Evolutionary conservation across 2,113 vertebrate genomes (phyloP).

Genomic region (Cygnus buccinator): DNA sequence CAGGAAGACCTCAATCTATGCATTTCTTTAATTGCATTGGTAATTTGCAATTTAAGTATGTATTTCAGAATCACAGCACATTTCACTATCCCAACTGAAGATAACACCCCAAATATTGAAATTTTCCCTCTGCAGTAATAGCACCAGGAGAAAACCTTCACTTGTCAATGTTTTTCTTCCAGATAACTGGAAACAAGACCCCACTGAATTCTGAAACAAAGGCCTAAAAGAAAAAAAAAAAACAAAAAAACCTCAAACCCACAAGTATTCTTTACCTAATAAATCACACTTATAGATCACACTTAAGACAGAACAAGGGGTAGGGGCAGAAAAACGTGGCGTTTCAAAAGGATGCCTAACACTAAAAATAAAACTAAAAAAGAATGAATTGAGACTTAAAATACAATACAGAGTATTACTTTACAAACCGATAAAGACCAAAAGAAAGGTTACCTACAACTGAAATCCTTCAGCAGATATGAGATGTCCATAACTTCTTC

Average conservation of each 20-base stretch:
- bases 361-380: background rate
- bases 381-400: background rate
- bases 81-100: background rate
- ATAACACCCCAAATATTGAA: background rate
- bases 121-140: background rate
- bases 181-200: background rate
- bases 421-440: background rate
- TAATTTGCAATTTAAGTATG: conserved; percentile 14
- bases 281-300: background rate
- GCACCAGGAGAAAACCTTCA: background rate
- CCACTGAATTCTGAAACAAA: background rate
- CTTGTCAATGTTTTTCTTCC: background rate
- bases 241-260: background rate
- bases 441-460: background rate
- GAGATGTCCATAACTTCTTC: background rate
- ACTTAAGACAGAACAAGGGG: background rate
- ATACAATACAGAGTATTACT: background rate
- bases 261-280: background rate
- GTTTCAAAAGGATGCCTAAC: background rate
- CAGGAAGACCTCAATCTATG: background rate
- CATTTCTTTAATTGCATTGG: conserved; percentile 71
- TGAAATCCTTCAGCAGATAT: background rate
- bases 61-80: background rate
- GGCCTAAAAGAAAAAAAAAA: background rate
- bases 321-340: background rate